Evolutionary conservation across 2,888 invertebrate species (phyloP).

Genomic region (Eutolmus rufibarbis): DNA sequence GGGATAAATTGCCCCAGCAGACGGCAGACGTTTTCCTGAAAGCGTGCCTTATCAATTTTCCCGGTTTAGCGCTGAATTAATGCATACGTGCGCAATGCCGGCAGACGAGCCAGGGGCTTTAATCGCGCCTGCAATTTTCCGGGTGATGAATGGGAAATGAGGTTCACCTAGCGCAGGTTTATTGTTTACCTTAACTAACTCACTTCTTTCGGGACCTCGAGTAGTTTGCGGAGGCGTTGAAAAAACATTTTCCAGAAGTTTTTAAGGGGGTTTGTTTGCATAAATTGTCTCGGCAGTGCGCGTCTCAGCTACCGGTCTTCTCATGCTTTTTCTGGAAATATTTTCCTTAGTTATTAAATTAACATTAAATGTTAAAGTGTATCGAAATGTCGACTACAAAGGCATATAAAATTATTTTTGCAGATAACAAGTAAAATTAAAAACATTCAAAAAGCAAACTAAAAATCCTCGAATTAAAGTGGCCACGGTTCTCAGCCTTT

Average conservation of each 20-base stretch:
- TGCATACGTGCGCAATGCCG: constrained; percentile 20
- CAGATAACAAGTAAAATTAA: too few relatives aligned
- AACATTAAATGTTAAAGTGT: too few relatives aligned
- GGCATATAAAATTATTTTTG: too few relatives aligned
- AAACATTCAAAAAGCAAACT: too few relatives aligned
- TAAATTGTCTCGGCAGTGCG: background rate
- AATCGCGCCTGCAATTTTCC: constrained; percentile 20
- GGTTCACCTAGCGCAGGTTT: background rate
- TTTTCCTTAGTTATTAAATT: background rate
- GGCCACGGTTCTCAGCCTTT: too few relatives aligned
- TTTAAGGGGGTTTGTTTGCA: background rate
- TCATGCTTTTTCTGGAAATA: background rate
- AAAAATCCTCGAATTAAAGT: too few relatives aligned
- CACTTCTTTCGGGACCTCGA: background rate
- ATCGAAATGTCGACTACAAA: too few relatives aligned
- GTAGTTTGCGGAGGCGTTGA: background rate
- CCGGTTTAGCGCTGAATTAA: constrained; percentile 45
- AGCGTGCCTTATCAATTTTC: constrained; percentile 51
- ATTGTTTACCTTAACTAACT: constrained; percentile 12
- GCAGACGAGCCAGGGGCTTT: background rate
- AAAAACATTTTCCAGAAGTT: background rate
- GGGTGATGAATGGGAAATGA: constrained; percentile 33
- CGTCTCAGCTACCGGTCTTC: background rate
- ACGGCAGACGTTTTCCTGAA: constrained; percentile 43
- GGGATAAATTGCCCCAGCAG: constrained; percentile 27